These are phyloP conservation scores for Dasypogon diadema DNA, from an alignment of 2,888 invertebrate genomes.

Conservation along the genomic window DNA sequence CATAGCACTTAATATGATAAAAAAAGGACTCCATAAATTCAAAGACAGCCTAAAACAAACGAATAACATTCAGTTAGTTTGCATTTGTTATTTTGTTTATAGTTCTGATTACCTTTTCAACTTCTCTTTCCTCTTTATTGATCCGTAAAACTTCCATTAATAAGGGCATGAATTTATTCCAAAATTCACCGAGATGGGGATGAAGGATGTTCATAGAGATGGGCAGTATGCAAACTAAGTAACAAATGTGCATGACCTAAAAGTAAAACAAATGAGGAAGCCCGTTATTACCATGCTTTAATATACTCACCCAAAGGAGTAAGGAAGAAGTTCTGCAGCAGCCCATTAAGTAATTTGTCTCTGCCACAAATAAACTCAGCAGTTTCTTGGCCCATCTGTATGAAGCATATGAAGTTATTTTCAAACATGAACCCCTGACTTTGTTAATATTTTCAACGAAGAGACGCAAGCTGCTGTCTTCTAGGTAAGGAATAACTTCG, in stretches of 20 bases:
- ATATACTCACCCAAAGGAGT: background rate
- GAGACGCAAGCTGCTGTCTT: background rate
- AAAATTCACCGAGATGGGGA: constrained; percentile 61
- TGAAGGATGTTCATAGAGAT: constrained; percentile 61
- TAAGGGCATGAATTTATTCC: constrained; percentile 62
- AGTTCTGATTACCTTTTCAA: constrained; percentile 20
- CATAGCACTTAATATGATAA: background rate
- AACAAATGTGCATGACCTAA: constrained; percentile 61
- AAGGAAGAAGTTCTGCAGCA: background rate
- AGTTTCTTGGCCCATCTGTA: constrained; percentile 65
- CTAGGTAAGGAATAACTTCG: background rate
- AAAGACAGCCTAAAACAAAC: background rate
- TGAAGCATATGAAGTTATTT: constrained; percentile 52
- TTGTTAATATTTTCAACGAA: background rate
- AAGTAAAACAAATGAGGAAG: constrained; percentile 23
- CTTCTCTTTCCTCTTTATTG: background rate
- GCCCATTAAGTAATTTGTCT: constrained; percentile 59
- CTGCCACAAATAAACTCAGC: constrained; percentile 62
- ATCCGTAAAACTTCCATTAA: constrained; percentile 59
- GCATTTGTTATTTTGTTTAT: too few species aligned
- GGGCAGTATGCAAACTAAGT: constrained; percentile 62
- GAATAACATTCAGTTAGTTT: background rate
- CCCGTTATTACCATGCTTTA: background rate
- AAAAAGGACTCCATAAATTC: constrained; percentile 17
- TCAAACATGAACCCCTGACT: background rate